phyloP scores from a whole-genome alignment of 2,113 vertebrate genomes.

The Rhineura floridana region DNA sequence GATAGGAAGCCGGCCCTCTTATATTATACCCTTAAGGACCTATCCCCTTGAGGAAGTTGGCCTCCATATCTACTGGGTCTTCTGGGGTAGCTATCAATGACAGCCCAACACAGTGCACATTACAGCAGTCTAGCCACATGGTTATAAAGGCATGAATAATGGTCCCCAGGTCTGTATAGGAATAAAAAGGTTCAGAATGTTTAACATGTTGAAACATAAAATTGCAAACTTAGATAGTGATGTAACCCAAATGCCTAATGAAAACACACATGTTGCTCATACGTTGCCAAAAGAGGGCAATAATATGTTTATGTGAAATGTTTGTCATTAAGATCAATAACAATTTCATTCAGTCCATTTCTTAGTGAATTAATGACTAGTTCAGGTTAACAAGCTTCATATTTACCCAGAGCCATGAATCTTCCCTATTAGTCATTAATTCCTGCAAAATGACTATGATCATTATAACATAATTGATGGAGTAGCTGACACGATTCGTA shows the following conservation, averaged over 20 bases:
- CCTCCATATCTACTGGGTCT: background rate
- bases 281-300: background rate
- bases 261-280: background rate
- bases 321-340: constrained; percentile 7
- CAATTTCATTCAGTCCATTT: constrained; percentile 16
- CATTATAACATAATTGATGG: constrained; percentile 19
- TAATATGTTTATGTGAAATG: background rate
- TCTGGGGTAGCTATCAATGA: too few relatives aligned
- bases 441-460: constrained; percentile 10
- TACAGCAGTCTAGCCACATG: background rate
- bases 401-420: background rate
- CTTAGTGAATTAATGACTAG: constrained; percentile 1
- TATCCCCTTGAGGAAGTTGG: background rate
- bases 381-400: background rate
- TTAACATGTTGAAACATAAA: background rate
- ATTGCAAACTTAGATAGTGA: background rate
- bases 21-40: background rate
- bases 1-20: background rate
- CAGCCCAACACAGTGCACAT: background rate
- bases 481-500: constrained; percentile 25
- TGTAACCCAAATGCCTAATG: background rate
- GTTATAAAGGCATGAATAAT: background rate
- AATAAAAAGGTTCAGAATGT: constrained; percentile 23
- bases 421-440: constrained; percentile 12
- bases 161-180: background rate